phyloP scores from a whole-genome alignment of 2,888 invertebrate species.

The Xestia sexstrigata region DNA sequence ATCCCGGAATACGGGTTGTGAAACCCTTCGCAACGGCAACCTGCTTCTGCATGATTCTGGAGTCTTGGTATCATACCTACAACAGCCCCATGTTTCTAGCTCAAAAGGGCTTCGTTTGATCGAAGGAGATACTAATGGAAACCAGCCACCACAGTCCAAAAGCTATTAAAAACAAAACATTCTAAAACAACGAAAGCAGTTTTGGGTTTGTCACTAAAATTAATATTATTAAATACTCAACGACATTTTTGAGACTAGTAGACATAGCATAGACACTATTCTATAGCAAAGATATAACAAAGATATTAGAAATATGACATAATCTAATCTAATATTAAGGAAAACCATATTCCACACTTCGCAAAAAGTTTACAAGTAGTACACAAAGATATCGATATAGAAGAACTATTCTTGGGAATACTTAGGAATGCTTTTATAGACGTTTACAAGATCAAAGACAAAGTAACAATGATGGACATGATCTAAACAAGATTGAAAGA shows the following conservation, averaged over 20 bases:
- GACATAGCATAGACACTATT: conserved; percentile 21
- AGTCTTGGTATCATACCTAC: conserved; percentile 52
- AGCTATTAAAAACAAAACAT: conserved; percentile 62
- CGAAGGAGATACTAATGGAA: conserved; percentile 52
- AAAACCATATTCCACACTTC: conserved; percentile 21
- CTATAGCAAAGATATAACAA: neutral
- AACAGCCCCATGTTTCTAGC: conserved; percentile 59
- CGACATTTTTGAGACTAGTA: neutral
- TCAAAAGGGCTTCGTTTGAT: conserved; percentile 55
- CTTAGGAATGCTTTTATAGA: conserved; percentile 51
- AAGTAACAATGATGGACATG: conserved; percentile 54
- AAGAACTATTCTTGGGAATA: conserved; percentile 42
- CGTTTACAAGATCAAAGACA: conserved; percentile 49
- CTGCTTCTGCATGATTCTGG: conserved; percentile 36
- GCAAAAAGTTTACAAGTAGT: conserved; percentile 22
- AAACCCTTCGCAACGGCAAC: conserved; percentile 29
- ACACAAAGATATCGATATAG: neutral
- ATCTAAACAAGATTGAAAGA: conserved; percentile 49
- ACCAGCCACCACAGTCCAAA: conserved; percentile 60
- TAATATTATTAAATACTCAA: conserved; percentile 30
- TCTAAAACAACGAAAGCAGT: conserved; percentile 60
- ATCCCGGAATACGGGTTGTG: conserved; percentile 45
- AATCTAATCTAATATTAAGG: conserved; percentile 19
- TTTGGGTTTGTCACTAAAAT: conserved; percentile 38
- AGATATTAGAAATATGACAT: conserved; percentile 31